A percentile compares a stretch with the other conserved stretches of the same genome.
Evolutionary conservation across 2,797 vertebrate genomes (phyloP).

Genomic region (Artibeus jamaicensis): DNA sequence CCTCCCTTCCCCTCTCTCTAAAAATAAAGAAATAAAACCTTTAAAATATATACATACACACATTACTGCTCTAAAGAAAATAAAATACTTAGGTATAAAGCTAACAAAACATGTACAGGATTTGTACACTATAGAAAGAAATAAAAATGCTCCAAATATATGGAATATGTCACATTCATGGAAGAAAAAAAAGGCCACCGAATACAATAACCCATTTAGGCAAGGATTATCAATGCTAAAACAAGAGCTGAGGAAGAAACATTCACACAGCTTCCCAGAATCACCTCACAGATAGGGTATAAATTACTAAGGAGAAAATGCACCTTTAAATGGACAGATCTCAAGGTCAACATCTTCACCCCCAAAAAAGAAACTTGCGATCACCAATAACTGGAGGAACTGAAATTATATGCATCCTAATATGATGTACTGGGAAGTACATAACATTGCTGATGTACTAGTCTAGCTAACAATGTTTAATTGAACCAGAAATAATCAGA

Average conservation of each 20-base stretch:
- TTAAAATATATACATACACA: too few species aligned
- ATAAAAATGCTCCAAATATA: constrained; percentile 18
- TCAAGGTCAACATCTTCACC: not conserved
- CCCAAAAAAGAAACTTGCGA: not conserved
- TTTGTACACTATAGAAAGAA: not conserved
- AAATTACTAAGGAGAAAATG: not conserved
- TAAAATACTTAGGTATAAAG: not conserved
- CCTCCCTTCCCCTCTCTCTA: too few species aligned
- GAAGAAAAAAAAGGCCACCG: not conserved
- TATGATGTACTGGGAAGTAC: not conserved
- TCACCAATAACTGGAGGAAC: not conserved
- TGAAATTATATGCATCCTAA: not conserved
- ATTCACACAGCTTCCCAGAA: not conserved
- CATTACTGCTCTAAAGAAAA: not conserved
- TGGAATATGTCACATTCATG: not conserved
- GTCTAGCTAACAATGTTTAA: constrained; percentile 16
- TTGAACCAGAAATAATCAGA: not conserved
- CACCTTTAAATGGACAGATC: not conserved
- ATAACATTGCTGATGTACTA: not conserved
- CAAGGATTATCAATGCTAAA: constrained; percentile 22
- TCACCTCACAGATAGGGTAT: not conserved
- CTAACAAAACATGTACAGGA: not conserved
- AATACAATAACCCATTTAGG: not conserved
- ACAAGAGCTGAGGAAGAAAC: not conserved
- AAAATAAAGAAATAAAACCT: too few species aligned